phyloP scores from a whole-genome alignment of 2,113 vertebrate genomes.

The Gambusia holbrooki region DNA sequence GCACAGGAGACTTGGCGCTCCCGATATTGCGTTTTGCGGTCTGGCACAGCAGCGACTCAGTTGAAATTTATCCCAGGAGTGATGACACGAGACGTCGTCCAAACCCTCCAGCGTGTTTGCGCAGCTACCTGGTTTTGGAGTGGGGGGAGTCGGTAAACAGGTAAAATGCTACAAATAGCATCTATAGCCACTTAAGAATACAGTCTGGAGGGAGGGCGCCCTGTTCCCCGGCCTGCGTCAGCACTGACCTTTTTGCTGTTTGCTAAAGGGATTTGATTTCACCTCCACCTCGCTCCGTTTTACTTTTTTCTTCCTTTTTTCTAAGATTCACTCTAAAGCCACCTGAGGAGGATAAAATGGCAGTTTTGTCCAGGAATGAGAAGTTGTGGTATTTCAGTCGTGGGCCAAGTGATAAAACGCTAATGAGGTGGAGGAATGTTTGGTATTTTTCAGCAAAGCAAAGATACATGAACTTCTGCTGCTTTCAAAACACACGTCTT shows the following conservation, averaged over 20 bases:
- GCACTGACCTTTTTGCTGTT: constrained; percentile 83
- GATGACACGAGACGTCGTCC: constrained; percentile 68
- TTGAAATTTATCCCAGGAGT: constrained; percentile 64
- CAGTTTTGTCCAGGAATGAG: constrained; percentile 63
- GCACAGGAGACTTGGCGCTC: constrained; percentile 16
- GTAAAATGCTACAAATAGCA: constrained; percentile 79
- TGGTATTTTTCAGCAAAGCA: constrained; percentile 10
- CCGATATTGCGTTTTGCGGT: constrained; percentile 41
- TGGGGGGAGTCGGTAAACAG: constrained; percentile 74
- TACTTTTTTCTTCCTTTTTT: constrained; percentile 12
- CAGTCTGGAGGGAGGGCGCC: constrained; percentile 65
- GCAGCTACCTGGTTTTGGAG: constrained; percentile 69
- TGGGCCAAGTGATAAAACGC: constrained; percentile 41
- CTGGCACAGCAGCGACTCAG: constrained; percentile 53
- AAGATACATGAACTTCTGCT: constrained; percentile 1
- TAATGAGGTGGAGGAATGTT: constrained; percentile 31
- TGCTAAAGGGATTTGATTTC: constrained; percentile 82
- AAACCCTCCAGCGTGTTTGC: constrained; percentile 73
- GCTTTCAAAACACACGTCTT: not conserved
- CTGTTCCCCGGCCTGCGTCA: constrained; percentile 76
- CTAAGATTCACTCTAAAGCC: constrained; percentile 68
- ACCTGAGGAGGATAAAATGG: constrained; percentile 72
- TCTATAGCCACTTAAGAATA: constrained; percentile 70
- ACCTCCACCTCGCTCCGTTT: constrained; percentile 60
- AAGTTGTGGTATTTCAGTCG: constrained; percentile 35